These are phyloP conservation scores for Hydrolagus colliei DNA, from an alignment of 2,797 vertebrate species.

Conservation along the genomic window DNA sequence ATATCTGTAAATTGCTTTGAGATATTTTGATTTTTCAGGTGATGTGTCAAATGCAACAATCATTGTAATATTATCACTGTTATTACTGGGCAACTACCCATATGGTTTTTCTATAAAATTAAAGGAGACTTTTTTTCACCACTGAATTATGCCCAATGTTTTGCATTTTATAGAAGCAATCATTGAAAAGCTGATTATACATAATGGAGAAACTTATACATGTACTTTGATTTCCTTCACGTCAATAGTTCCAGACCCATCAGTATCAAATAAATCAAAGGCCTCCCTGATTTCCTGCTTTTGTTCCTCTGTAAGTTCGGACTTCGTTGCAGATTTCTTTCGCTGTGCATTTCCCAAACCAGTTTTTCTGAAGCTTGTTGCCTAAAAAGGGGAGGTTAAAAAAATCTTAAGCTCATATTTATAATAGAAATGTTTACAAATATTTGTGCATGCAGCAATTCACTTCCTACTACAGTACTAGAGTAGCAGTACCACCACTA, in stretches of 20 bases:
- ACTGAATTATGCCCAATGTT: too few species aligned
- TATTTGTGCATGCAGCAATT: background rate
- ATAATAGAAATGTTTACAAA: background rate
- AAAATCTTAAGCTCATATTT: background rate
- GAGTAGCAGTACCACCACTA: too few species aligned
- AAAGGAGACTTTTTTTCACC: too few species aligned
- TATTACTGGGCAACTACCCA: too few species aligned
- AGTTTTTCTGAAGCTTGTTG: constrained; percentile 62
- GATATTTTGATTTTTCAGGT: too few species aligned
- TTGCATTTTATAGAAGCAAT: too few species aligned
- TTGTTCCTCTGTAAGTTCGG: constrained; percentile 77
- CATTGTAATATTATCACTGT: too few species aligned
- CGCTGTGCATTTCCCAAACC: constrained; percentile 49
- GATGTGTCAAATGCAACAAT: too few species aligned
- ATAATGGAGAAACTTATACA: too few species aligned
- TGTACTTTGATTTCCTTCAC: constrained; percentile 86
- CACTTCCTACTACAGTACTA: background rate
- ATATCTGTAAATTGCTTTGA: too few species aligned
- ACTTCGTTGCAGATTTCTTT: constrained; percentile 64
- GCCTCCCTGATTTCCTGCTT: constrained; percentile 88
- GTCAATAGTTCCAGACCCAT: constrained; percentile 80
- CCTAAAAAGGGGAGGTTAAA: constrained; percentile 50
- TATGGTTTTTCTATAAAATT: too few species aligned
- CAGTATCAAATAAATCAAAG: constrained; percentile 85
- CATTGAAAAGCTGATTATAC: too few species aligned